Evolutionary conservation across 2,888 invertebrate genomes (phyloP).

Genomic region (Pseudeuparius sepicola): DNA sequence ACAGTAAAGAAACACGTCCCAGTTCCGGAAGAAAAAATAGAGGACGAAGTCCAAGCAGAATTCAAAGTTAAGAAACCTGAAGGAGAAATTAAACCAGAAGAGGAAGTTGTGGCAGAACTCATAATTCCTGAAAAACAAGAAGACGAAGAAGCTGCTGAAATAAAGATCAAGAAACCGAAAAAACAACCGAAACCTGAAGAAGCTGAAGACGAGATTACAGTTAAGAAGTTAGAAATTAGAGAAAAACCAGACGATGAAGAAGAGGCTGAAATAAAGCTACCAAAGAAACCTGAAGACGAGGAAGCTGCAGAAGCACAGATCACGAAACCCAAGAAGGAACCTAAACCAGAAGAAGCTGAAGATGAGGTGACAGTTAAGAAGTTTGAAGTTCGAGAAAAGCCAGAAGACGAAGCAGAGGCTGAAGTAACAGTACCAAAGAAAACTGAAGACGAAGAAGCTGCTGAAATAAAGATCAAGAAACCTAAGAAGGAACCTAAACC

Average conservation of each 20-base stretch:
- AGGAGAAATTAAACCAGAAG: constrained; percentile 15
- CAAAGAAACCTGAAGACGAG: constrained; percentile 34
- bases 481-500: constrained; percentile 21
- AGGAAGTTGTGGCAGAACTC: constrained; percentile 27
- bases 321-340: constrained; percentile 30
- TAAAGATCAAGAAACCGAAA: constrained; percentile 23
- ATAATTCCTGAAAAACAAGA: constrained; percentile 25
- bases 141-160: constrained; percentile 27
- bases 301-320: constrained; percentile 18
- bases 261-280: constrained; percentile 41
- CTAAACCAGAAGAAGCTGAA: constrained; percentile 22
- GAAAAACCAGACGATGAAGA: constrained; percentile 52
- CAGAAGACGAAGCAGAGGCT: constrained; percentile 29
- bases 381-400: constrained; percentile 38
- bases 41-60: constrained; percentile 31
- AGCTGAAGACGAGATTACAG: constrained; percentile 28
- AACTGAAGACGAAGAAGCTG: constrained; percentile 29
- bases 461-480: constrained; percentile 19
- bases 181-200: constrained; percentile 29
- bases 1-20: constrained; percentile 29
- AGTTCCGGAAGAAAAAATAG: constrained; percentile 31
- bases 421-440: constrained; percentile 22
- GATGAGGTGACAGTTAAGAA: constrained; percentile 25
- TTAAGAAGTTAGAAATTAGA: constrained; percentile 42
- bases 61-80: constrained; percentile 20